Base-by-base conservation (phyloP, 2,113 vertebrate species). In the Halichoerus grypus region DNA sequence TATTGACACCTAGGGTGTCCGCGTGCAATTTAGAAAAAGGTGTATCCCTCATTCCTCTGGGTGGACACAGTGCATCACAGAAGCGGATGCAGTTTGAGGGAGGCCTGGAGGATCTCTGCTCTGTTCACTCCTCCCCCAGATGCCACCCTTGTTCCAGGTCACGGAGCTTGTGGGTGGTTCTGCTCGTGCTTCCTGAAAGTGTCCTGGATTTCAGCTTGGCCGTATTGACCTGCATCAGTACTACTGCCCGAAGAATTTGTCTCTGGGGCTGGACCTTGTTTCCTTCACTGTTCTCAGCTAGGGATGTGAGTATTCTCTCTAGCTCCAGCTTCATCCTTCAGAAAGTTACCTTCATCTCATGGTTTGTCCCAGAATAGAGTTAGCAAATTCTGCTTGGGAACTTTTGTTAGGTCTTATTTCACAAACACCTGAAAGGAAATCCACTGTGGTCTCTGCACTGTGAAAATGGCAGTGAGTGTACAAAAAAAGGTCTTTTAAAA, bases 331-430 rank as follows among this genome's bases (percentile, higher is more conserved):
- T 21, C 8, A 4, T 24, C 2, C 76, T 28, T 42, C 10, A 93
- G 86, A 97, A 88, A 53, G 69, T 67, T 46, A 80, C 16, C 28
- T 51, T 36, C 1, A 10, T 69, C 18, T 84, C 12, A 22, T 69
- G 36, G 46, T 61, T 76, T 94, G 53, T 87, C 39, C 13, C 28
- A 19, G 84, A 91, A n/a, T 51, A 65, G 16, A 13, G 89, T 72
- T 71, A 85, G 71, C 21, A 92, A 63, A 86, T 95, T 94, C 7
- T 94, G 3, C 77, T 95, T 69, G 81, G 13, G 39, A 93, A 57
- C 28, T 93, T 95, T 42, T 42, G 16, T 81, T 42, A 15, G 1
- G 39, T 67, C 39, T 61, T 61, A 46, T 46, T 53, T 46, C 72
- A 71, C 39, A 80, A 57, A 57, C 72, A 89, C 46, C 67, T 88